Conservation (phyloP, 2,797 vertebrate species). For the Poecilia picta region DNA sequence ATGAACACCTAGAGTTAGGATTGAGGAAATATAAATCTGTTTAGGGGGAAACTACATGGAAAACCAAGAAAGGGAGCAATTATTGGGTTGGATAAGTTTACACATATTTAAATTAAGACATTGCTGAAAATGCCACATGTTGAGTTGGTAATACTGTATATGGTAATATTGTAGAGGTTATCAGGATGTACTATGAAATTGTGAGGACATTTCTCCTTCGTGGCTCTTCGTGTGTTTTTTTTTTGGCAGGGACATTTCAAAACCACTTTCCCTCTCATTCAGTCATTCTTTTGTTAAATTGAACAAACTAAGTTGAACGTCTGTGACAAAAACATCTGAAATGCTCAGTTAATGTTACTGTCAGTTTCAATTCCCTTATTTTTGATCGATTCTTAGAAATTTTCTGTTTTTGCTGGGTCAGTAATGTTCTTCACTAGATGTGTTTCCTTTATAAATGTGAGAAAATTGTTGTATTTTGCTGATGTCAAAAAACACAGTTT, state of each 20-base stretch:
- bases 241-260: not conserved
- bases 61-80: not conserved
- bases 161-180: not conserved
- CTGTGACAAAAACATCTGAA: not conserved
- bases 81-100: not conserved
- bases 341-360: not conserved
- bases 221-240: not conserved
- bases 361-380: not conserved
- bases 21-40: not conserved
- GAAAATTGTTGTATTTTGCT: too few species aligned
- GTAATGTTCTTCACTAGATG: not conserved
- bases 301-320: not conserved
- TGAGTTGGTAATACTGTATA: not conserved
- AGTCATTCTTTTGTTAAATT: not conserved
- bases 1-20: too few species aligned
- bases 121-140: not conserved
- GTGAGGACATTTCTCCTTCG: not conserved
- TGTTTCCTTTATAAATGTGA: too few species aligned
- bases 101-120: not conserved
- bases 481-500: too few species aligned
- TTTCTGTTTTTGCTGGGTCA: not conserved
- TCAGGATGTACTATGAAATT: not conserved
- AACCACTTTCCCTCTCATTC: not conserved
- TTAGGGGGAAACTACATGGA: not conserved
- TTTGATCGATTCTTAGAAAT: not conserved